Conservation (phyloP, 2,888 invertebrate genomes). For the Habrosyne pyritoides region DNA sequence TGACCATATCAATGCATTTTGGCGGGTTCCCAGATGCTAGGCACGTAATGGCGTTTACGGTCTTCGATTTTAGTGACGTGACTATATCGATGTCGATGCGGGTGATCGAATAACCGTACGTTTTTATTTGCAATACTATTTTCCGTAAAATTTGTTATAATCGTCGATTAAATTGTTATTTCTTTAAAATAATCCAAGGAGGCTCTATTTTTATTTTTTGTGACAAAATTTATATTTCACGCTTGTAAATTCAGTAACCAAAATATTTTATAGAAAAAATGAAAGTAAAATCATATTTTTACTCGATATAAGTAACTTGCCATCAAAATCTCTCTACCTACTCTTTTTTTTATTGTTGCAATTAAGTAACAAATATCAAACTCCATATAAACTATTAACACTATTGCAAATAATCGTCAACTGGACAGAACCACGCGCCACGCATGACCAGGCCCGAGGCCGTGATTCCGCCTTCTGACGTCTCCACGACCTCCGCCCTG, state of each 20-base stretch:
- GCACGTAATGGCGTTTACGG: constrained; percentile 61
- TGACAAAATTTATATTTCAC: too few species aligned
- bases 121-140: neutral
- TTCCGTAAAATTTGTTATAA: neutral
- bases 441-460: constrained; percentile 42
- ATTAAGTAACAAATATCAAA: too few species aligned
- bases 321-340: too few species aligned
- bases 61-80: constrained; percentile 62
- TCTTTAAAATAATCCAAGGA: neutral
- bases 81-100: constrained; percentile 58
- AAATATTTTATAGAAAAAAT: too few species aligned
- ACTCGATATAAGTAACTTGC: too few species aligned
- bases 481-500: constrained; percentile 39
- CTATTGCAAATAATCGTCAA: neutral
- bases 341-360: too few species aligned
- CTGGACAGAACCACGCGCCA: constrained; percentile 30
- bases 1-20: constrained; percentile 52
- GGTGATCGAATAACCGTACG: constrained; percentile 44
- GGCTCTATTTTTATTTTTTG: neutral
- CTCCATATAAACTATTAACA: neutral
- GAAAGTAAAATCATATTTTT: too few species aligned
- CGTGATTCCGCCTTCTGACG: constrained; percentile 62
- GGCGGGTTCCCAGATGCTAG: constrained; percentile 41
- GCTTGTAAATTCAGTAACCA: too few species aligned
- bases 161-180: neutral